phyloP scores from a whole-genome alignment of 1,140 invertebrate species.

The Halesus radiatus region DNA sequence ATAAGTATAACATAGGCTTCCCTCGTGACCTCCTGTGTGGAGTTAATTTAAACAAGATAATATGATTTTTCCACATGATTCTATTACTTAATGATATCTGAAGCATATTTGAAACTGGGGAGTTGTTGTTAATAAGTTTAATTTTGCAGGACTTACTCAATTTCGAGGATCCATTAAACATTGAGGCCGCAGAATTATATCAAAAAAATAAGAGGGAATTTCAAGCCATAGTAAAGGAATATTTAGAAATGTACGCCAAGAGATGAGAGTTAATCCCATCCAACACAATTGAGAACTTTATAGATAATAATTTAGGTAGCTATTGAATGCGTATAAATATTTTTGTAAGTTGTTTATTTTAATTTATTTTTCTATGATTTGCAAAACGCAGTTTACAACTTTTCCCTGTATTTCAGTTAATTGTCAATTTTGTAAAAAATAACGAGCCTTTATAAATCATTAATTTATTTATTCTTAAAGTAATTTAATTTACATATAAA shows the following conservation, averaged over 20 bases:
- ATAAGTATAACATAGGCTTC: no score
- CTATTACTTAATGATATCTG: no score
- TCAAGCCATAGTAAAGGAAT: slow-evolving; percentile 84
- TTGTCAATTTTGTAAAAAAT: slow-evolving; percentile 51
- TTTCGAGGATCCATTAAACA: slow-evolving; percentile 95
- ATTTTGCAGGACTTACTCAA: slow-evolving; percentile 88
- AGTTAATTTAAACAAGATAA: no score
- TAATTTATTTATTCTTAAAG: slow-evolving; percentile 56
- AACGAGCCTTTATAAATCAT: slow-evolving; percentile 49
- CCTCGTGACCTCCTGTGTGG: no score
- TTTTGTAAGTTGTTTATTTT: slow-evolving; percentile 40
- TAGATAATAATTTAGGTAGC: slow-evolving; percentile 45
- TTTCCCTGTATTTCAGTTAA: not conserved
- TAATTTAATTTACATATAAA: slow-evolving; percentile 42
- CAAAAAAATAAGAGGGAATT: slow-evolving; percentile 85
- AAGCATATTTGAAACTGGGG: no score
- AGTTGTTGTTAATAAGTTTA: slow-evolving; percentile 48
- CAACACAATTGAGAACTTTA: not conserved
- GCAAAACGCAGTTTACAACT: slow-evolving; percentile 4
- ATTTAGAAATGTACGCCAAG: slow-evolving; percentile 80
- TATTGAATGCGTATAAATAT: slow-evolving; percentile 42
- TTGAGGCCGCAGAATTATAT: slow-evolving; percentile 91
- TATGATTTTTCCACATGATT: no score
- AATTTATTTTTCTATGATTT: slow-evolving; percentile 39
- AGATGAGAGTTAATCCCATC: slow-evolving; percentile 70